Base-by-base conservation (phyloP, 2,888 invertebrate species). In the Acleris holmiana region DNA sequence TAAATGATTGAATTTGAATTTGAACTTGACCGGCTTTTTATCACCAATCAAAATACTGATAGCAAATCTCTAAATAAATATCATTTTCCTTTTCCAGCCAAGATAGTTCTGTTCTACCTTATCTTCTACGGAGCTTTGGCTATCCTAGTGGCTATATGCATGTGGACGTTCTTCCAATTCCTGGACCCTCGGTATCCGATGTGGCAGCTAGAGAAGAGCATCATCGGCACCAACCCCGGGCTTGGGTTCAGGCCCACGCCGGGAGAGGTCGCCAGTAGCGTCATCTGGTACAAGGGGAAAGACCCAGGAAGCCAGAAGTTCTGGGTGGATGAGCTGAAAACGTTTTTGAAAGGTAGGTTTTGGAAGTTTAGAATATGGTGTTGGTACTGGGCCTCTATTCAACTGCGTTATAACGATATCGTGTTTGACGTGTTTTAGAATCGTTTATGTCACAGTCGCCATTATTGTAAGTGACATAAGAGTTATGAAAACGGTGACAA, bases 161-260 rank as follows among this genome's bases (percentile, higher is more conserved):
- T 99, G 94, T 97, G 98, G 95, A 96, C 97, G 67, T 99, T 99
- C 94, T 96, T 96, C 73, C 97, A 97, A 86, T 98, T 98, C 0
- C 88, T 99, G 77, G 97, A 98, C 86, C 95, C 96, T n/a, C 94
- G 97, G 74, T 95, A 96, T 80, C 99, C 99, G 8, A 97, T 95
- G 87, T 99, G 98, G 97, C 96, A 96, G 82, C 93, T 98, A 68
- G 95, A 96, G 40, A 86, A 94, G 65, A 98, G 98, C 67, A 94
- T 98, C 75, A 98, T 99, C 77, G 99, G 99, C 77, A 96, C 96
- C 73, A 99, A 98, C 93, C 99, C 99, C 71, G 99, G 99, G 59
- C 93, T 99, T 62, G 99, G 99, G 68, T 99, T 98, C 90, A 94
- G 99, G 71, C 99, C 99, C 7, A 95, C 97, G 94, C 98, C 99